Evolutionary conservation across 2,888 invertebrate species (phyloP), one percentile per base, ranked within the genome.

Genomic region (Lamproptera curius): DNA sequence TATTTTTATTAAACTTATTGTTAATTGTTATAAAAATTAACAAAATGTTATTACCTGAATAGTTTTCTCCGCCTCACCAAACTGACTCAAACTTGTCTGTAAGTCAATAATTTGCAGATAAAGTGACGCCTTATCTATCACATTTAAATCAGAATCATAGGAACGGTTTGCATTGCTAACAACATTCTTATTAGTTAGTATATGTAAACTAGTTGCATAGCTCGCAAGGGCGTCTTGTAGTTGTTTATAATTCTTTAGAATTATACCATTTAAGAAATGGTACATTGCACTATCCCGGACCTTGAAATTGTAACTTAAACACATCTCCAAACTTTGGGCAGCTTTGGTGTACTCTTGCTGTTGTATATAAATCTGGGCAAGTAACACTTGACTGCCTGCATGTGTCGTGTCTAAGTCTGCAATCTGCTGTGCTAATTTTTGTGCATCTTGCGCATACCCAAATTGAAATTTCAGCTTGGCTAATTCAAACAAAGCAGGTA

Each of bases 251-350:
- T 92, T 90, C 69, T 95, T 96, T 56, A 95, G 91, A 40, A 98
- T 92, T 16, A 95, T 89, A 0, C 97, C 97, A 57, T 92, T 91
- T 1, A 97, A 90, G 53, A 97, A 90, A 79, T 97, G 96, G 70
- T 96, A 99, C 70, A 97, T 88, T 0, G 97, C 95, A 76, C 95
- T 94, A 51, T 98, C 97, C 55, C 97, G 88, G 0, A 98, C 93
- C 78, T 95, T 93, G 70, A 99, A 98, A 76, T 98, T 96, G 67
- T 95, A 94, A 66, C 97, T 97, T 10, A 98, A 84, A 47, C 96
- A 97, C 56, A 95, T 91, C 80, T 98, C 98, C 37, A 99, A 83
- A 46, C 93, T 93, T 71, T 97, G 96, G 9, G 94, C 90, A 0
- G 98, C 98, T 66, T 93, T 90, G 13, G 93, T 90, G 62, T 90